These are phyloP conservation scores for Archivesica marissinica DNA, from an alignment of 1,140 invertebrate genomes.

Conservation along the genomic window DNA sequence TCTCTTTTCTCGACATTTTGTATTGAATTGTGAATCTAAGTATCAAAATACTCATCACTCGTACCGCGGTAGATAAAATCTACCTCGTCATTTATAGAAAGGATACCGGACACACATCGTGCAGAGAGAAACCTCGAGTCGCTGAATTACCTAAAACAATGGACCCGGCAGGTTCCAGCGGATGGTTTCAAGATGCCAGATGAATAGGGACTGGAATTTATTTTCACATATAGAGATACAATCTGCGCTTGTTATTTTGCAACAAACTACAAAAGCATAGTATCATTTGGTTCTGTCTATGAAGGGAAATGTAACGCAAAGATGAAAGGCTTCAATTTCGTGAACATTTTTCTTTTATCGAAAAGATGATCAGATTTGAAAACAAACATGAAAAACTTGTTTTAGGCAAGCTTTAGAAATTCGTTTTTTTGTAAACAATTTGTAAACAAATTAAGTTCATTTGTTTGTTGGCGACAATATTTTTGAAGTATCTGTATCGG, in stretches of 20 bases:
- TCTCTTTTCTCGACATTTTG: no score
- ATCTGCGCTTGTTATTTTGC: not conserved
- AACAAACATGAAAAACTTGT: slow-evolving; percentile 7
- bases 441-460: no score
- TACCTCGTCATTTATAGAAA: slow-evolving; percentile 4
- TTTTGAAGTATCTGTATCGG: no score
- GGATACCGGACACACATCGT: not conserved
- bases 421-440: no score
- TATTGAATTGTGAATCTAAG: slow-evolving; percentile 4
- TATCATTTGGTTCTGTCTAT: no score
- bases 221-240: not conserved
- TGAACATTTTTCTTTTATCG: slow-evolving; percentile 10
- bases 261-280: not conserved
- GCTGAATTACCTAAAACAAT: slow-evolving; percentile 5
- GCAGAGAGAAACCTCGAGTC: not conserved
- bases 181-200: not conserved
- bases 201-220: not conserved
- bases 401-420: not conserved
- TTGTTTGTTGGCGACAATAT: no score
- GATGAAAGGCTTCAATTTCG: not conserved
- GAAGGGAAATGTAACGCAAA: not conserved
- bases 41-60: not conserved
- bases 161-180: not conserved
- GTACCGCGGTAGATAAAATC: slow-evolving; percentile 2
- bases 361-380: not conserved